Evolutionary conservation across 2,888 invertebrate species (phyloP), one percentile per base, ranked within the genome.

Genomic region (Eudasyphora cyanicolor): DNA sequence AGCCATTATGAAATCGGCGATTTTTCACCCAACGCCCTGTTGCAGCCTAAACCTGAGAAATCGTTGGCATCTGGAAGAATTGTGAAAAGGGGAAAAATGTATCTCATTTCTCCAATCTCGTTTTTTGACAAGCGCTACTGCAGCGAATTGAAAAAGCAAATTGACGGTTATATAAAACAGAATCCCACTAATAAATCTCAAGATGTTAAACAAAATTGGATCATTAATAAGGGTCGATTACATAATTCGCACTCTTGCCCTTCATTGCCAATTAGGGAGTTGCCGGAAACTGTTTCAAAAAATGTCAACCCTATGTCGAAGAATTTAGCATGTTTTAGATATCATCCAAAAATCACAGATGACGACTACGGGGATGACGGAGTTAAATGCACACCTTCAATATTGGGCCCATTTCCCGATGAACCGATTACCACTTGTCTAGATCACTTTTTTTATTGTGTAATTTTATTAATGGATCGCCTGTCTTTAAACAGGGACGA

Each of bases 371-470:
- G 14, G 27, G 24, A 7, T 27, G 5, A 6, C 6, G n/a, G 14
- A 14, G 57, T 27, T 14, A 14, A 10, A 14, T 10, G 27, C 4
- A 57, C 7, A 10, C 57, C 27, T 8, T 14, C 27, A 12, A 57
- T 57, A 14, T 54, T 90, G 0, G 88, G 88, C 19, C 91, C 91
- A 2, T 89, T 86, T 85, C 89, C 91, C 4, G 91, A 91, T 76
- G 91, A 91, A 74, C 78, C 88, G 0, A 73, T 91, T 3, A 86
- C 90, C 76, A 57, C 82, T 3, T 82, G 82, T 0, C 51, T 91
- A 24, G 91, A 91, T 84, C 88, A 88, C 27, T 76, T 89, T 27
- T 35, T 17, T 17, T 29, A 71, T 12, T 12, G 17, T 4, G 85
- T 91, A 0, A 87, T 85, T 75, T 85, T 86, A 2, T 69, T 86